Base-by-base conservation (phyloP, 2,888 invertebrate species). In the Sminthurinus aureus region DNA sequence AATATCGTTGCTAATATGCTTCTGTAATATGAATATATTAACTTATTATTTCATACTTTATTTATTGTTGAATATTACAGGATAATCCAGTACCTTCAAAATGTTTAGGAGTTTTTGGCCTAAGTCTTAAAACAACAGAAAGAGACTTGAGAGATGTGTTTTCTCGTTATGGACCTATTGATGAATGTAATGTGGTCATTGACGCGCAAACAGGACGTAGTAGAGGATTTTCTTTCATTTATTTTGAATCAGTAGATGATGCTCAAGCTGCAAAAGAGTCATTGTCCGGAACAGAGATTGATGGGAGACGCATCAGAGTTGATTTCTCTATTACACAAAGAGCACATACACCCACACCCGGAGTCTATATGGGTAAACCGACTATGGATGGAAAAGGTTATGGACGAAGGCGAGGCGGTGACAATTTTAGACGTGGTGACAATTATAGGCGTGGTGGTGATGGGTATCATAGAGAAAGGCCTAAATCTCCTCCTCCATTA, bases 331-430 rank as follows among this genome's bases (percentile, higher is more conserved):
- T 98, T 89, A 98, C 98, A 73, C 95, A 97, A 91, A 15, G 98
- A 84, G 96, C 98, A 13, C 98, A 98, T 90, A 98, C 98, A 0
- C 98, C 98, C 15, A 98, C 98, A 8, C 98, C 98, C 9, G 98
- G 98, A 20, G 20, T 69, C 69, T 58, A 18, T 13, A 58, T 15
- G 58, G 58, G 58, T 3, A 58, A 58, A 18, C 38, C 38, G 1
- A 38, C 3, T 38, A 38, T 13, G 58, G 9, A 58, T 15, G 18
- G 58, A 58, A 18, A 18, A 58, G 58, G 58, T 9, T 9, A 24
- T 13, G 26, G 26, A 71, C 24, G 71, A 26, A 3, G 24, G 26
- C 24, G 24, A 8, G 6, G 67, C 2, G 67, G 12, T 26, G 22
- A 13, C 26, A 24, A 26, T 24, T 24, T 8, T 71, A 22, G n/a